Evolutionary conservation across 1,140 invertebrate genomes (phyloP), one percentile per base, ranked within the genome.

Genomic region (Cotesia chilonis): DNA sequence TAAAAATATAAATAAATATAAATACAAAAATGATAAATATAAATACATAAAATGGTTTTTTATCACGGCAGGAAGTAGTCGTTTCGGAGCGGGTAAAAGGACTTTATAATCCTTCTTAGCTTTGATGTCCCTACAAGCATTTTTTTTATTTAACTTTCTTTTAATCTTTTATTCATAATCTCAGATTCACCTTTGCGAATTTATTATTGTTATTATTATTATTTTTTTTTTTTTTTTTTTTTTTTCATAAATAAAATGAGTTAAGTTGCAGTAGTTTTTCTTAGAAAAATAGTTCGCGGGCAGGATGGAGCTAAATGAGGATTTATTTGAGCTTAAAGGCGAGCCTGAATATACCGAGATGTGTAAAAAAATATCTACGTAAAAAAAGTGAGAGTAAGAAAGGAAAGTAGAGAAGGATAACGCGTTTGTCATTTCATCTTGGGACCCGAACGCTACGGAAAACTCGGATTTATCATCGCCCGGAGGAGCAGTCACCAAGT

Each of bases 381-480:
- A 28, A 28, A 28, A 28, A 28, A 41, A 12, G 47, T n/a, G 17
- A 38, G 10, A 41, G n/a, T 37, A 9, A 65, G 36, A 41, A 47
- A 51, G 37, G 63, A 65, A 14, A 17, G 36, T 14, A 65, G n/a
- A 65, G 63, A 9, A 20, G 63, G 63, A 65, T 65, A 65, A 47
- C 37, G 63, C 37, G 38, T 65, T 65, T 65, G 63, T 65, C 63
- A 51, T 41, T 47, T 65, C 63, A 17, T 65, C 63, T 41, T 17
- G 61, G 61, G 6, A 10, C 41, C 4, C 7, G 6, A 1, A 41
- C 10, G 63, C 36, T 4, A 41, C 20, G 41, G 63, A 65, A 65
- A 65, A 65, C 63, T 12, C 20, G 37, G 63, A 65, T 65, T 65
- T 65, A 65, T 65, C 63, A 65, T 65, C 38, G 63, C 63, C 37